These are phyloP conservation scores for Pedionomus torquatus DNA, from an alignment of 2,113 vertebrate species.

Conservation along the genomic window DNA sequence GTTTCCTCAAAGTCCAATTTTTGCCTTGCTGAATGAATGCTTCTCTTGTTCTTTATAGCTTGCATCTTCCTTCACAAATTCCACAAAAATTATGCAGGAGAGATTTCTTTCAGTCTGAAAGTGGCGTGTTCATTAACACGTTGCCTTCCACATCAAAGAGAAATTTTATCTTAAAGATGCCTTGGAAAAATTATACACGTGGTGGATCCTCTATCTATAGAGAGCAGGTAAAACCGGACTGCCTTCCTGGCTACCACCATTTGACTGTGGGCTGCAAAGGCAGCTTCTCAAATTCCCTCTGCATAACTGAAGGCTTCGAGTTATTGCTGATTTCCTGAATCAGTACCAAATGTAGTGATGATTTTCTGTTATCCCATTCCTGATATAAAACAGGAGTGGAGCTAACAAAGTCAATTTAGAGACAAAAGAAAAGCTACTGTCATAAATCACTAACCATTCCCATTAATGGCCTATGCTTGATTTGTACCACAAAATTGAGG, in stretches of 20 bases:
- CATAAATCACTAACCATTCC: not conserved
- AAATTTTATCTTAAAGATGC: not conserved
- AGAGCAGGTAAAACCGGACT: not conserved
- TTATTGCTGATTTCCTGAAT: not conserved
- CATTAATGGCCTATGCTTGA: not conserved
- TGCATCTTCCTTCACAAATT: conserved; percentile 60
- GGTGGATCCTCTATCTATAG: not conserved
- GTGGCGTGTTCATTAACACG: not conserved
- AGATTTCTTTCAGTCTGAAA: not conserved
- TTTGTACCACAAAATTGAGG: not conserved
- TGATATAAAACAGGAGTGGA: not conserved
- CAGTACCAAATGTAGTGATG: not conserved
- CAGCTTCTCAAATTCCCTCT: not conserved
- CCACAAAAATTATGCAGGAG: not conserved
- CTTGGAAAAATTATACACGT: not conserved
- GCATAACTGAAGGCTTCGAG: not conserved
- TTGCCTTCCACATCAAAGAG: not conserved
- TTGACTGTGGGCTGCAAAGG: not conserved
- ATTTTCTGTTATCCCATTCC: not conserved
- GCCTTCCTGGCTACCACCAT: not conserved
- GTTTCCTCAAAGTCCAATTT: conserved; percentile 19
- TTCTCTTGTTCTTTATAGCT: conserved; percentile 17
- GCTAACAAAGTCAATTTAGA: not conserved
- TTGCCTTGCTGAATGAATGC: conserved; percentile 16
- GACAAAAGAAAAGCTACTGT: not conserved